These are phyloP conservation scores for Uria lomvia DNA, from an alignment of 2,113 vertebrate genomes.

Conservation along the genomic window DNA sequence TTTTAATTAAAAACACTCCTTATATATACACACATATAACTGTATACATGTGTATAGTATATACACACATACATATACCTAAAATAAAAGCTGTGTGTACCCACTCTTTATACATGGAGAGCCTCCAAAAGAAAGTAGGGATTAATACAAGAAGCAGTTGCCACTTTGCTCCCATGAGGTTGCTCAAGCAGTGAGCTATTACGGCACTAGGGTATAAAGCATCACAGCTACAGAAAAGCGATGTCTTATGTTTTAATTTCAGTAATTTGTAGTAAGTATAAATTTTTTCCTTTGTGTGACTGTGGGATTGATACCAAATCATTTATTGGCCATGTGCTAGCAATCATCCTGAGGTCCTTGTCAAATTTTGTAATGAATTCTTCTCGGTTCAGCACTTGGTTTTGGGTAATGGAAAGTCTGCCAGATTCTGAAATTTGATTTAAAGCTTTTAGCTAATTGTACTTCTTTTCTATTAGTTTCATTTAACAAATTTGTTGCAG, in stretches of 20 bases:
- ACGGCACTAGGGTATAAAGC: not conserved
- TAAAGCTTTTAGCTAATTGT: conserved; percentile 54
- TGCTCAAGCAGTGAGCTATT: not conserved
- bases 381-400: not conserved
- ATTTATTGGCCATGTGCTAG: not conserved
- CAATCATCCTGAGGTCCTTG: not conserved
- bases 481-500: conserved; percentile 15
- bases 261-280: not conserved
- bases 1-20: not conserved
- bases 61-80: not conserved
- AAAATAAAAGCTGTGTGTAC: not conserved
- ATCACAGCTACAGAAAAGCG: not conserved
- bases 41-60: not conserved
- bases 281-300: not conserved
- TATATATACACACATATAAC: not conserved
- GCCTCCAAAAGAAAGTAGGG: not conserved
- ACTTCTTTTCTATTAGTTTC: conserved; percentile 21
- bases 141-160: not conserved
- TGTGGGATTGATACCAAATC: not conserved
- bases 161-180: not conserved
- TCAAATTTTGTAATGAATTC: not conserved
- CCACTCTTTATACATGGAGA: not conserved
- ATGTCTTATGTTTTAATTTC: not conserved
- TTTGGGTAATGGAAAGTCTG: not conserved
- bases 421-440: conserved; percentile 18